Conservation (phyloP, 2,113 vertebrate genomes). For the Hypomesus transpacificus region DNA sequence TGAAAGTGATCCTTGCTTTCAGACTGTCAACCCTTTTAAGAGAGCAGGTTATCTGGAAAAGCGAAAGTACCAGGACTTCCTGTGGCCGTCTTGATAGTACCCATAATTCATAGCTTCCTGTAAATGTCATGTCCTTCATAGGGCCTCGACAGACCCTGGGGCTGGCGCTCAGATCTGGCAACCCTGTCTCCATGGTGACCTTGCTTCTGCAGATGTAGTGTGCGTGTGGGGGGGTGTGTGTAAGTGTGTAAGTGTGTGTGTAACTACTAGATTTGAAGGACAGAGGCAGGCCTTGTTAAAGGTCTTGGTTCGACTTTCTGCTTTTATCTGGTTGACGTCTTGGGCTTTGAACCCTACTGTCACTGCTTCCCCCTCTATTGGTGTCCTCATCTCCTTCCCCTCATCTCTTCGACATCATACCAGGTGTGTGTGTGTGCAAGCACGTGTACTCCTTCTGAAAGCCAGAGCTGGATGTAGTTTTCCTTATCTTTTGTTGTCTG, state of each 20-base stretch:
- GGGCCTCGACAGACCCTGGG: neutral
- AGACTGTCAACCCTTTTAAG: too few species aligned
- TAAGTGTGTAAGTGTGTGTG: neutral
- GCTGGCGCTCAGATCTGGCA: conserved; percentile 7
- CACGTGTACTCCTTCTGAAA: neutral
- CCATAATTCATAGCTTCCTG: conserved; percentile 36
- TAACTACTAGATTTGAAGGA: neutral
- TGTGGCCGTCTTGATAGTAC: neutral
- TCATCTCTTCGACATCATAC: too few species aligned
- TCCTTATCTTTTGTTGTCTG: neutral
- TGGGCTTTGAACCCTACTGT: neutral
- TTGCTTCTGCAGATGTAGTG: conserved; percentile 10
- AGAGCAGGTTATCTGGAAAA: neutral
- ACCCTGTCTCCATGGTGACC: conserved; percentile 7
- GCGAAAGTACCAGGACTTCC: neutral
- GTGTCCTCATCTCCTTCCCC: neutral
- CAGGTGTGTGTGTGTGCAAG: neutral
- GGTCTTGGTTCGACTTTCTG: neutral
- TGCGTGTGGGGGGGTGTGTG: conserved; percentile 17
- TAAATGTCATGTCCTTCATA: conserved; percentile 28
- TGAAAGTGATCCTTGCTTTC: too few species aligned
- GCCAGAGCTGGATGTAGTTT: neutral
- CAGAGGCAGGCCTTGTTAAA: neutral
- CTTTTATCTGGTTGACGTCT: conserved; percentile 3
- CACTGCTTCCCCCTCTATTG: too few species aligned